Conservation (phyloP, 2,888 invertebrate species). For the Nomada goodeniana region DNA sequence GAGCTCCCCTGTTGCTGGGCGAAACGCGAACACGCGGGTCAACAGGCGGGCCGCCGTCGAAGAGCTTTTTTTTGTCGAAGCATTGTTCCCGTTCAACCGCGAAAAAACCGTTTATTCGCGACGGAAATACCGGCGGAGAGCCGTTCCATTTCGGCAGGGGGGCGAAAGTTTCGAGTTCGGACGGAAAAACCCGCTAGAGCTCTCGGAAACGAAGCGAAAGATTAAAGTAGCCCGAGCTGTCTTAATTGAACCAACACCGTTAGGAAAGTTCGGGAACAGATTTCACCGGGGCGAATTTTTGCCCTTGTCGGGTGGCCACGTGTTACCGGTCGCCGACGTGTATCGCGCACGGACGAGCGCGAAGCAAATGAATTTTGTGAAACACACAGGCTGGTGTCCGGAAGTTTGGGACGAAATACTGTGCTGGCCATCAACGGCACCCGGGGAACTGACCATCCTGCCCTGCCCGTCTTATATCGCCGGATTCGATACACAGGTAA, state of each 20-base stretch:
- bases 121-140: too few relatives aligned
- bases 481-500: slow-evolving; percentile 83
- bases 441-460: slow-evolving; percentile 83
- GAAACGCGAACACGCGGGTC: slow-evolving; percentile 1
- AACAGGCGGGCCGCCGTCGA: too few relatives aligned
- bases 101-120: too few relatives aligned
- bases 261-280: too few relatives aligned
- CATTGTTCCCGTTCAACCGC: too few relatives aligned
- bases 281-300: neutral
- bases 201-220: too few relatives aligned
- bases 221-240: too few relatives aligned
- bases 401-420: slow-evolving; percentile 86
- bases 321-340: neutral
- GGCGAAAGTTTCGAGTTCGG: too few relatives aligned
- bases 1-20: neutral
- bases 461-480: slow-evolving; percentile 86
- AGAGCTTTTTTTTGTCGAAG: too few relatives aligned
- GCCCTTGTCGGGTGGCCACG: neutral
- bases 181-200: too few relatives aligned
- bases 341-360: neutral
- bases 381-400: slow-evolving; percentile 84
- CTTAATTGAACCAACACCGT: too few relatives aligned
- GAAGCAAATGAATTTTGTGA: neutral
- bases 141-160: too few relatives aligned
- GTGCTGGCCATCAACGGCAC: slow-evolving; percentile 86